Evolutionary conservation across 2,888 invertebrate genomes (phyloP), one percentile per base, ranked within the genome.

Genomic region (Hyposoter dolosus): DNA sequence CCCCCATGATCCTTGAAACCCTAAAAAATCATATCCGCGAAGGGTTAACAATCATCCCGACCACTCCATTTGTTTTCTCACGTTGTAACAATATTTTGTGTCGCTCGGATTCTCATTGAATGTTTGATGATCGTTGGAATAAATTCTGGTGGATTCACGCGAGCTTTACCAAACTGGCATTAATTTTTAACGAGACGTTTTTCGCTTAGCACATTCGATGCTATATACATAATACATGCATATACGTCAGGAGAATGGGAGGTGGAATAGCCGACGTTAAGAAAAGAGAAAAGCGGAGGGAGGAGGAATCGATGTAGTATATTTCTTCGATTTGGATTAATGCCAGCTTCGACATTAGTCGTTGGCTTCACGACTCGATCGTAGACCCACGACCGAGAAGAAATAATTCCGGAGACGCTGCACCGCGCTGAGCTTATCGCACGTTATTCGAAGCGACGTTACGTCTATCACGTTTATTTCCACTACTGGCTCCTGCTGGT

Each of bases 331-430:
- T 90, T 92, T 92, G 91, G 91, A 90, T 90, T 88, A 89, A 89
- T 82, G 91, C 92, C 92, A 92, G 88, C 88, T 85, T 89, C 89
- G 90, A 89, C 90, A 92, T 92, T 92, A 92, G 92, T 90, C 89
- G 90, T 90, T 90, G 90, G 89, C 90, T 87, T 88, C 88, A 85
- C 82, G 43, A 81, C 87, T 89, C 89, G 86, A 88, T 88, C 88
- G 89, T 77, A 68, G 28, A 19, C 77, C 53, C 12, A 63, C n/a
- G 50, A 45, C 56, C 60, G 43, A 28, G 69, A 68, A 82, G 69
- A 90, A 90, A 90, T 90, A 88, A 90, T 89, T 90, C 88, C 87
- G 10, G 40, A 87, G 88, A 88, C 60, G 82, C 82, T 0, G 40
- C 75, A 47, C 47, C 3, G 15, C 45, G 7, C 81, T 83, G 87